Evolutionary conservation across 2,113 vertebrate species (phyloP), one percentile per base, ranked within the genome.

Genomic region (Stegastes partitus): DNA sequence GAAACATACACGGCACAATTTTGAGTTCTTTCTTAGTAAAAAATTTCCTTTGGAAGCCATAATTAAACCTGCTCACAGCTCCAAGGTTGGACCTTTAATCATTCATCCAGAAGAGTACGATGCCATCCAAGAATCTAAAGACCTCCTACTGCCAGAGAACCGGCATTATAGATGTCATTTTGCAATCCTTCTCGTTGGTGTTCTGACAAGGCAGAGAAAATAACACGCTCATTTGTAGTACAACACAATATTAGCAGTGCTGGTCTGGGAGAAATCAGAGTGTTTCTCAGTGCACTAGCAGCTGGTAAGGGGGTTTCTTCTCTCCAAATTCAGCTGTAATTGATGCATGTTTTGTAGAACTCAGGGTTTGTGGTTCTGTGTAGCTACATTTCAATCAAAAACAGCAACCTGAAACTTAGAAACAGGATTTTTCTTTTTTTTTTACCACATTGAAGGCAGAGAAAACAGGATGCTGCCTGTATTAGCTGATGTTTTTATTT

Each of bases 401-500:
- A 68, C 79, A 88, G 77, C 25, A 81, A 82, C 68, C 19, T 76
- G 39, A 28, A 68, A 78, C 53, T 56, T 54, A 61, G 55, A 79
- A 86, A 85, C 59, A 76, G 21, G 82, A 79, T 84, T 74, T 28
- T n/a, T n/a, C n/a, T n/a, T n/a, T n/a, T n/a, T n/a, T n/a, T n/a
- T n/a, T 67, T 19, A 80, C 45, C 19, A 39, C 4, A 12, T 12
- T 58, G 50, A 55, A 73, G 49, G 66, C 67, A 69, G 64, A 78
- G 85, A 89, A 89, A 87, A 87, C 81, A 90, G 81, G 87, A 90
- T 84, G 65, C 84, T 77, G 67, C 66, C 76, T 57, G 56, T 62
- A 72, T 89, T 84, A 68, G 63, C 68, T 70, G 73, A 51, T 93
- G 91, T 91, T 92, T 89, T 87, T 84, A 78, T 86, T 92, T 92